These are phyloP conservation scores for Novumbra hubbsi DNA, from an alignment of 2,797 vertebrate genomes.

Conservation along the genomic window DNA sequence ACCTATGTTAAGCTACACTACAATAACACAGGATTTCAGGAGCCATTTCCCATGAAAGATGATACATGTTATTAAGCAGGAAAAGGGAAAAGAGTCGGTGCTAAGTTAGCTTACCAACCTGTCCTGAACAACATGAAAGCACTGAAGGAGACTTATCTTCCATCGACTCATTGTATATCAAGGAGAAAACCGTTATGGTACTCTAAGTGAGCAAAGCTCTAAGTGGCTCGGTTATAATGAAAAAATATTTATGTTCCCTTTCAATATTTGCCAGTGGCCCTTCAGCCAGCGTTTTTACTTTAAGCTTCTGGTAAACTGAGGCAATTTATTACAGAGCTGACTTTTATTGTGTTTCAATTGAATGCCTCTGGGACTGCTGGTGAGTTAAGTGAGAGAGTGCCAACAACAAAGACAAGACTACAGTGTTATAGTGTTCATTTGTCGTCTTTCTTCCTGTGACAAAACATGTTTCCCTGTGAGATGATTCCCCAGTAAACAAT, in stretches of 20 bases:
- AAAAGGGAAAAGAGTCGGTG: not conserved
- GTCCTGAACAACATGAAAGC: not conserved
- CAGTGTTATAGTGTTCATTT: conserved; percentile 10
- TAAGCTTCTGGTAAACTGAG: conserved; percentile 37
- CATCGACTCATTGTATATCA: not conserved
- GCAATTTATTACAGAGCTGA: conserved; percentile 47
- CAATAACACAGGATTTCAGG: conserved; percentile 3
- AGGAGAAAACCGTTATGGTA: not conserved
- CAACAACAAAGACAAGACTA: conserved; percentile 21
- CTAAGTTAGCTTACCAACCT: conserved; percentile 26
- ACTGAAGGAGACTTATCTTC: not conserved
- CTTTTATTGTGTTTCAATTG: conserved; percentile 53
- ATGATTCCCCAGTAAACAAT: not conserved
- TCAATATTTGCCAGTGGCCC: conserved; percentile 27
- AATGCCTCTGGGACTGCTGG: conserved; percentile 32
- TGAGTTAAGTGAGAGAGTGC: conserved; percentile 27
- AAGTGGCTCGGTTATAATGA: conserved; percentile 18
- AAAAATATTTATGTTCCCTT: conserved; percentile 20
- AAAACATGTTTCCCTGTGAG: not conserved
- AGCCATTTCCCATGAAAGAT: conserved; percentile 10
- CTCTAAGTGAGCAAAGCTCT: conserved; percentile 9
- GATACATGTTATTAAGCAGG: not conserved
- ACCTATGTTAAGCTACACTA: conserved; percentile 9
- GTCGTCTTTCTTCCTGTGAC: conserved; percentile 14
- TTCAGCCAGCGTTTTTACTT: conserved; percentile 34